Base-by-base conservation (phyloP, 2,113 vertebrate genomes). In the Alouatta palliata region DNA sequence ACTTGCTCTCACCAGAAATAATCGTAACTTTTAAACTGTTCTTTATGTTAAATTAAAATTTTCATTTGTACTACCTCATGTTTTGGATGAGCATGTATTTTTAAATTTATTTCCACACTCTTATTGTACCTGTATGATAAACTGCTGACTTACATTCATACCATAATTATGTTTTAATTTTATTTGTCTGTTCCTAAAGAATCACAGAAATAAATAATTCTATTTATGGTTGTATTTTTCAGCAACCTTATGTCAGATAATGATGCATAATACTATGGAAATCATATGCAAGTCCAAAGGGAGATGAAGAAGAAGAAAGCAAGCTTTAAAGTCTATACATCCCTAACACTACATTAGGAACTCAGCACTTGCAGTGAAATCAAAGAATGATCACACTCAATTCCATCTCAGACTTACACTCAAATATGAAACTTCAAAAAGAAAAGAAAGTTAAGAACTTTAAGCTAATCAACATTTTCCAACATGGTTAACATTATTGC, bases 341-440 rank as follows among this genome's bases (percentile, higher is more conserved):
- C 96, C 70, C 96, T 93, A 96, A 96, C 82, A 87, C 88, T 79
- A 52, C 95, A 82, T 97, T 97, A 97, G 97, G 87, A 98, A 92
- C 96, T 98, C 92, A 87, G 85, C 96, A 96, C 95, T 98, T 94
- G 95, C 96, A 98, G 96, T 95, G 77, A 98, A 99, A 98, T 98
- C 97, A 99, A 98, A 98, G 97, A 97, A 96, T 0, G 66, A 97
- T 98, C 97, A 98, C 91, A 98, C 84, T 97, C 97, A 98, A 96
- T 96, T 96, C 12, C 14, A 96, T 97, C 95, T 98, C 97, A 98
- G 96, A 95, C 70, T 82, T 93, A 61, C 73, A 98, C 93, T 98
- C 96, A 80, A 97, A 94, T 97, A 95, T n/a, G 87, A 98, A 93
- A 97, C 95, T 98, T 98, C 61, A 64, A 97, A 98, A 52, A 27